Base-by-base conservation (phyloP, 2,113 vertebrate genomes). In the Baryphthengus martii region DNA sequence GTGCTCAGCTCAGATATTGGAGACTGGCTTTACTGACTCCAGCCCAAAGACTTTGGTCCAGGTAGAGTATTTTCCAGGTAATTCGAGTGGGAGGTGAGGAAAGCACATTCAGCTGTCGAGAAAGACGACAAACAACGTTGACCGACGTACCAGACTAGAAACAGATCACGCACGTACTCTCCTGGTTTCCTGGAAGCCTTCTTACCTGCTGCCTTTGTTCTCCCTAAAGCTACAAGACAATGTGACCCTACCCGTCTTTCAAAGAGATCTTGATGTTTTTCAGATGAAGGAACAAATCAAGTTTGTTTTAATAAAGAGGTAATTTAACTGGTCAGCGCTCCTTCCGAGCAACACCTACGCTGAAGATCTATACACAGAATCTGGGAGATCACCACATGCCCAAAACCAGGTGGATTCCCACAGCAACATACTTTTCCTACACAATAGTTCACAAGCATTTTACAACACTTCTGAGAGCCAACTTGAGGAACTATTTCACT, bases 231-330 rank as follows among this genome's bases (percentile, higher is more conserved):
- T 88, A 67, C 85, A 87, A 93, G 89, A 72, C 91, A 95, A 77
- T 45, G 68, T 81, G 81, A 93, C 87, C 78, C 62, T 2, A n/a
- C 70, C 61, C 67, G 82, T 95, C 82, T 95, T 88, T 82, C 84
- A 86, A 59, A 91, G 84, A 85, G 68, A 94, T 65, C 75, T 93
- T 93, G 89, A 71, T 74, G 88, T 95, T n/a, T 79, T 89, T 93
- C 88, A 88, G 85, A 82, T 78, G 83, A 95, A 95, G 63, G 81
- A 92, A 89, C 44, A 90, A 93, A 79, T 80, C 81, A 44, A 84
- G 95, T 95, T 83, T 79, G 71, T 93, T 91, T 70, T 72, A 86
- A 95, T 92, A 97, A 95, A 93, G 90, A 83, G 55, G 55, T 59
- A 88, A 94, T 91, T 94, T 89, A 96, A 93, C 86, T 67, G 53